Evolutionary conservation across 2,888 invertebrate genomes (phyloP).

Genomic region (Hydropsyche betteni): DNA sequence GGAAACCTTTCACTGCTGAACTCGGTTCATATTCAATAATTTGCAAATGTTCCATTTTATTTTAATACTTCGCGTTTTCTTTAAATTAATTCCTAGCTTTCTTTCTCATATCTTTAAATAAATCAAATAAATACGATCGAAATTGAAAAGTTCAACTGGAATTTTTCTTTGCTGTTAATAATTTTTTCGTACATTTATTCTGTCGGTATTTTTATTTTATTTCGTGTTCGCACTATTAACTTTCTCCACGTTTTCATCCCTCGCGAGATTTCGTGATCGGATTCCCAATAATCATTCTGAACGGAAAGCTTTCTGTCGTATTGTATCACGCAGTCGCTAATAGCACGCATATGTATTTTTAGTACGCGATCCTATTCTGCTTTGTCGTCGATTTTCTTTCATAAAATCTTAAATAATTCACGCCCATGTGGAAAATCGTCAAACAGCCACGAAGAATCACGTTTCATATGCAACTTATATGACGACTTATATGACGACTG

Average conservation of each 20-base stretch:
- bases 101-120: too few species aligned
- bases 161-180: too few species aligned
- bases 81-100: too few species aligned
- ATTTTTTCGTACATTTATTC: neutral
- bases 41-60: too few species aligned
- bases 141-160: too few species aligned
- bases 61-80: too few species aligned
- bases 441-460: neutral
- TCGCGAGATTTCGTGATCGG: constrained; percentile 36
- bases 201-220: constrained; percentile 8
- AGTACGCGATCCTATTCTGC: neutral
- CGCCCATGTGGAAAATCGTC: neutral
- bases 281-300: constrained; percentile 24
- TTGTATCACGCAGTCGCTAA: too few species aligned
- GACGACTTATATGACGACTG: constrained; percentile 4
- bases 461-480: neutral
- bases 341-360: too few species aligned
- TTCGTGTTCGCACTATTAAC: constrained; percentile 36
- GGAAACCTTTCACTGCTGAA: neutral
- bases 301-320: constrained; percentile 23
- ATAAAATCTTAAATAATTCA: neutral
- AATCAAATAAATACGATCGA: too few species aligned
- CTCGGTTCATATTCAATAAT: neutral
- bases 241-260: constrained; percentile 33
- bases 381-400: neutral